Base-by-base conservation (phyloP, 2,113 vertebrate species). In the Montifringilla adamsi region DNA sequence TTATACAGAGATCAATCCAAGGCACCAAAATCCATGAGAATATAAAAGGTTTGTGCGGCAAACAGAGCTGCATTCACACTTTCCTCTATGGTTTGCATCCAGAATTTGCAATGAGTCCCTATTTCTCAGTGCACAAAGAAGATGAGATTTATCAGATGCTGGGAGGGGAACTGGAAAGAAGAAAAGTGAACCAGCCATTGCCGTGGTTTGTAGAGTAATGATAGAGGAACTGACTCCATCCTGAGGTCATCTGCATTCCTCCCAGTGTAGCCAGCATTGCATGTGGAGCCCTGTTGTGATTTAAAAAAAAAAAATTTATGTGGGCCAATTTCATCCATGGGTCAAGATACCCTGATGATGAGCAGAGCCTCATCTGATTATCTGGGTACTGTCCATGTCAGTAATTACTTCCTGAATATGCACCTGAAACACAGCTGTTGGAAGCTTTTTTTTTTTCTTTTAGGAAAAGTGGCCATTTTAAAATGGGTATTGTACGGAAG, bases 381-480 rank as follows among this genome's bases (percentile, higher is more conserved):
- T 44, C 68, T 93, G 83, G 35, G 39, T 44, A 26, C 53, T 63
- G 43, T 83, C 55, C 37, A 16, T 83, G 31, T 77, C n/a, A 64
- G 35, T 85, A 82, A 74, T 89, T 94, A 86, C 24, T 73, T 11
- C 64, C 52, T 77, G 87, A 92, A 53, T 77, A 58, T 7, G 41
- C n/a, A 86, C 94, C 92, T 93, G 67, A 92, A 95, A 89, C 64
- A 95, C 69, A 70, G 30, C 37, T 43, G 70, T 43, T 64, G 24
- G 3, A 23, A 53, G 58, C 3, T 10, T 59, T 44, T 37, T 28
- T 37, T 28, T 33, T 37, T 39, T 28, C 47, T 79, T 87, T 84
- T 41, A 56, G 64, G 44, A 49, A 66, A 89, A 77, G 67, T 85
- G 46, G 30, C 75, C 59, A 55, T 95, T 81, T 94, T 68, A 91